Conservation (phyloP, 1,140 invertebrate species). For the Drosophila persimilis region DNA sequence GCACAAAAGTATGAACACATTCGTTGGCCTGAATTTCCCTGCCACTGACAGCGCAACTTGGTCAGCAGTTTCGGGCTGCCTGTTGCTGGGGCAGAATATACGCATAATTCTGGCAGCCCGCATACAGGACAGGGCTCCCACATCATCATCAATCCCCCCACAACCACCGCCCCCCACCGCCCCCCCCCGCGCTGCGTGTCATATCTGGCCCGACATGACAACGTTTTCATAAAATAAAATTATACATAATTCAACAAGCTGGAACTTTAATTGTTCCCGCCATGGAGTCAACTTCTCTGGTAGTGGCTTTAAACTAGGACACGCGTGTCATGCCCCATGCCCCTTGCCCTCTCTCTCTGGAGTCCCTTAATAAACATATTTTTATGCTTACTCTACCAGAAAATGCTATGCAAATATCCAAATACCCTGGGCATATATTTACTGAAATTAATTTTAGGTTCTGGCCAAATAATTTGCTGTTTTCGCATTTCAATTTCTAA, state of each 20-base stretch:
- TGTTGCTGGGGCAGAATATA: conserved; percentile 51
- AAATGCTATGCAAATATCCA: conserved; percentile 34
- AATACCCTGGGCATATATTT: conserved; percentile 18
- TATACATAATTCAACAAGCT: conserved; percentile 54
- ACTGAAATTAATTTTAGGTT: conserved; percentile 36
- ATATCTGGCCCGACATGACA: conserved; percentile 51
- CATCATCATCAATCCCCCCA: background rate
- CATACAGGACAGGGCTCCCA: conserved; percentile 6
- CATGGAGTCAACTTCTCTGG: too few species aligned
- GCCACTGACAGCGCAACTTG: conserved; percentile 32
- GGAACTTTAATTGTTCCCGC: conserved; percentile 37
- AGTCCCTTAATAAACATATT: conserved; percentile 10
- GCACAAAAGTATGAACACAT: conserved; percentile 1
- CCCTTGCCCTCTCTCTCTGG: too few species aligned
- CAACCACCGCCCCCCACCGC: background rate
- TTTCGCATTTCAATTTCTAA: too few species aligned
- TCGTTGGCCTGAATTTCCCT: conserved; percentile 14
- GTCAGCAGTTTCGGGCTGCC: conserved; percentile 19
- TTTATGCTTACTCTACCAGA: conserved; percentile 11
- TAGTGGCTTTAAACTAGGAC: background rate
- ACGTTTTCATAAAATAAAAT: conserved; percentile 56
- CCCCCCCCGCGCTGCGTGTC: background rate
- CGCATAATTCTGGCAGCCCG: conserved; percentile 32
- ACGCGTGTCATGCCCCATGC: conserved; percentile 1
- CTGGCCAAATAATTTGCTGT: conserved; percentile 30